Percentiles rank a stretch among this genome's conserved stretches.
phyloP scores from a whole-genome alignment of 2,888 invertebrate species.

The Agrotis exclamationis region DNA sequence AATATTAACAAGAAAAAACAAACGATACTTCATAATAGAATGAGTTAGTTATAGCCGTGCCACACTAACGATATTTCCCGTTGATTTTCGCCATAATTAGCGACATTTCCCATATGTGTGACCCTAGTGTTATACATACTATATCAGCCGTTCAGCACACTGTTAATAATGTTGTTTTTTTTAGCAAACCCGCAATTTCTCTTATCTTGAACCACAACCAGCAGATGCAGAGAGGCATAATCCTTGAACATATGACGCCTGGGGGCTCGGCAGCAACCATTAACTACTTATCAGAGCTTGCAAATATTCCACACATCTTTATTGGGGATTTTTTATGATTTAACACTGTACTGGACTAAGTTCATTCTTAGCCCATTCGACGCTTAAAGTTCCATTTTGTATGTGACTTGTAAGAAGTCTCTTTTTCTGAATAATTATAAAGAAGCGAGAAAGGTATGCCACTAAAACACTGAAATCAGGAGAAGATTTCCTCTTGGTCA shows the following conservation, averaged over 20 bases:
- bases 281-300: conserved; percentile 70
- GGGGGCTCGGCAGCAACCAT: conserved; percentile 58
- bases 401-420: neutral
- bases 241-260: conserved; percentile 71
- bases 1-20: no score
- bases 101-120: no score
- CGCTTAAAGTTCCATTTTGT: no score
- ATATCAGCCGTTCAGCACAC: no score
- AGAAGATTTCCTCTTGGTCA: no score
- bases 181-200: conserved; percentile 8
- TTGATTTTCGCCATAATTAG: no score
- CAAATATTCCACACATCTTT: conserved; percentile 68
- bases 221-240: conserved; percentile 67
- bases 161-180: neutral
- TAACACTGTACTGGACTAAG: conserved; percentile 26
- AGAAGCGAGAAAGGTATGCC: neutral
- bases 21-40: no score
- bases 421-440: neutral
- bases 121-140: no score
- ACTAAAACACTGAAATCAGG: neutral
- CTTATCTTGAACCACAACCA: conserved; percentile 43
- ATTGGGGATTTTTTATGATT: conserved; percentile 59
- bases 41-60: no score
- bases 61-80: no score
- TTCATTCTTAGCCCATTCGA: neutral